Percentiles rank a stretch among this genome's conserved stretches.
phyloP scores from a whole-genome alignment of 2,888 invertebrate genomes.

The Luperina testacea region DNA sequence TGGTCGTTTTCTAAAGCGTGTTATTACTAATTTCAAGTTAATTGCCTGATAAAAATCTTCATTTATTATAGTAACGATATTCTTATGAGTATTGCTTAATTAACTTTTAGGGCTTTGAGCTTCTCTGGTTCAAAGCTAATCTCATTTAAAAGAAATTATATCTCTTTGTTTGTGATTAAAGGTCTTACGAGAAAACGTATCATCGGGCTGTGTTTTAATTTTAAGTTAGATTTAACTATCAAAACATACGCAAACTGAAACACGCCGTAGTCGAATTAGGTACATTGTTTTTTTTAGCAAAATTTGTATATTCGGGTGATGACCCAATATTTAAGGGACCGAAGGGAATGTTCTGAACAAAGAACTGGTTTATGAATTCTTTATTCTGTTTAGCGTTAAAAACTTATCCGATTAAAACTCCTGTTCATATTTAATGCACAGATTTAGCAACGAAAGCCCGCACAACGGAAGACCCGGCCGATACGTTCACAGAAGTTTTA shows the following conservation, averaged over 20 bases:
- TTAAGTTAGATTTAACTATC: background rate
- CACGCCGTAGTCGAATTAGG: background rate
- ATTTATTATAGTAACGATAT: slow-evolving; percentile 9
- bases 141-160: background rate
- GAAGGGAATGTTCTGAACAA: slow-evolving; percentile 14
- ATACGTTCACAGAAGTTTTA: slow-evolving; percentile 22
- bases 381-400: slow-evolving; percentile 20
- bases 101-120: background rate
- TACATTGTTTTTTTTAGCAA: background rate
- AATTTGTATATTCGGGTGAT: background rate
- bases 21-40: slow-evolving; percentile 27
- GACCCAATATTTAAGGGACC: slow-evolving; percentile 5
- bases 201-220: background rate
- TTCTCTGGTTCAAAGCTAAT: background rate
- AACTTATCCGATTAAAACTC: slow-evolving; percentile 46
- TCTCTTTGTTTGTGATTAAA: background rate
- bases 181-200: background rate
- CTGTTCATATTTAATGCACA: slow-evolving; percentile 52
- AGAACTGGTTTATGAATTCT: slow-evolving; percentile 33
- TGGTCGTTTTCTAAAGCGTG: slow-evolving; percentile 21
- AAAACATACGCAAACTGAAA: background rate
- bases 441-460: slow-evolving; percentile 34
- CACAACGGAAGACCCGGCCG: background rate
- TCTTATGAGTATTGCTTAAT: slow-evolving; percentile 15
- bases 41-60: slow-evolving; percentile 27